Conservation (phyloP, 2,888 invertebrate genomes). For the Baccha elongata region DNA sequence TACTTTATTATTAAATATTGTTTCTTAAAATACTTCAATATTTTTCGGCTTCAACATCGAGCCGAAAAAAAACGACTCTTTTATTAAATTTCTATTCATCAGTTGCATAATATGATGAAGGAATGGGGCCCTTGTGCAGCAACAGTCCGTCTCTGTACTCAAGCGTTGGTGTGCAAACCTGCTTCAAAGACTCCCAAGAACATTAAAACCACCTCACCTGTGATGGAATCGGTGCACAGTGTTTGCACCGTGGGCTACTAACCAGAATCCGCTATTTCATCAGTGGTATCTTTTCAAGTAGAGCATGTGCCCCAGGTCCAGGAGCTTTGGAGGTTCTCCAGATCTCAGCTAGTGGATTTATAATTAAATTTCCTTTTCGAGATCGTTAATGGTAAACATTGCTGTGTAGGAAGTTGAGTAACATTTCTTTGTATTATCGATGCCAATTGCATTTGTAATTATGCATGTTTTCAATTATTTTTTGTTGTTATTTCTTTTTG, state of each 20-base stretch:
- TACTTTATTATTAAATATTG: too few species aligned
- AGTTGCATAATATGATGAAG: too few species aligned
- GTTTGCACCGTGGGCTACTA: slow-evolving; percentile 40
- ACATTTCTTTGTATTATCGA: slow-evolving; percentile 45
- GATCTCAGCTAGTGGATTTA: slow-evolving; percentile 38
- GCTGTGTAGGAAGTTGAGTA: slow-evolving; percentile 61
- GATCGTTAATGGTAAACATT: slow-evolving; percentile 53
- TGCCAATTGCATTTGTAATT: slow-evolving; percentile 71
- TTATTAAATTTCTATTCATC: too few species aligned
- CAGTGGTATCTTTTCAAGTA: slow-evolving; percentile 11
- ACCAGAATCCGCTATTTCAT: slow-evolving; percentile 35
- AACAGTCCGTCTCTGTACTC: neutral
- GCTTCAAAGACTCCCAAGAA: slow-evolving; percentile 51
- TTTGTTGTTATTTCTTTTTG: slow-evolving; percentile 28
- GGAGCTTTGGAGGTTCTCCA: neutral
- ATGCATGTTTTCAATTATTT: slow-evolving; percentile 71
- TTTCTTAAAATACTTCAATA: too few species aligned
- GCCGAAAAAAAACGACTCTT: too few species aligned
- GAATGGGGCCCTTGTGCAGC: neutral
- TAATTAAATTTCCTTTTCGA: slow-evolving; percentile 70
- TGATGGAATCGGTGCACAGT: slow-evolving; percentile 56
- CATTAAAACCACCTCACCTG: slow-evolving; percentile 55
- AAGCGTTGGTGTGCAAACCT: slow-evolving; percentile 46
- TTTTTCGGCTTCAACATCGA: too few species aligned
- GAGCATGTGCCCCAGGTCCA: slow-evolving; percentile 21